These are phyloP conservation scores for Colinus virginianus DNA, from an alignment of 2,113 vertebrate genomes.

Conservation along the genomic window DNA sequence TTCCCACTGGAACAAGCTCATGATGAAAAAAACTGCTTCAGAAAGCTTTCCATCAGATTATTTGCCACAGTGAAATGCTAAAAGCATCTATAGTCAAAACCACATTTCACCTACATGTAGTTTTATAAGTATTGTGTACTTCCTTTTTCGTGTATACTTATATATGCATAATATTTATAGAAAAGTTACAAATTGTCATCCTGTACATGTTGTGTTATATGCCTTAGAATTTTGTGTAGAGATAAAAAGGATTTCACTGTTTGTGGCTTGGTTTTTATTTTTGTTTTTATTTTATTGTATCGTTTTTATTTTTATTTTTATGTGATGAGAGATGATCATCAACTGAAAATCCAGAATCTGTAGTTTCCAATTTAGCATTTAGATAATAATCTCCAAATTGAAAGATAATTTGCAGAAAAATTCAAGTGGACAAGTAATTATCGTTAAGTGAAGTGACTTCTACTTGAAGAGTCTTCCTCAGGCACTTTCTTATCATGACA, in stretches of 20 bases:
- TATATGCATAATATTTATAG: neutral
- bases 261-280: neutral
- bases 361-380: neutral
- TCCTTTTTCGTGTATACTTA: neutral
- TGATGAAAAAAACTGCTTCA: neutral
- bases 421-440: neutral
- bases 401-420: too few species aligned
- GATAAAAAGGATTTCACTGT: neutral
- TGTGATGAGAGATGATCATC: neutral
- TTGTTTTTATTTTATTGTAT: neutral
- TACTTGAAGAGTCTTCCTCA: constrained; percentile 10
- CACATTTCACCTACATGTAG: neutral
- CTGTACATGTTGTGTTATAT: neutral
- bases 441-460: neutral
- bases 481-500: constrained; percentile 39
- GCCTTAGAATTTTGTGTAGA: neutral
- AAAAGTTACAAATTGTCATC: neutral
- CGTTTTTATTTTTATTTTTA: neutral
- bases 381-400: too few species aligned
- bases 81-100: neutral
- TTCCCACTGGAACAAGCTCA: neutral
- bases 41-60: neutral
- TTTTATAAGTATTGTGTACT: neutral
- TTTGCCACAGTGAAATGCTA: neutral
- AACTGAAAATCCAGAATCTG: neutral